Conservation (phyloP, 2,888 invertebrate species). For the Pyrrhosoma nymphula region DNA sequence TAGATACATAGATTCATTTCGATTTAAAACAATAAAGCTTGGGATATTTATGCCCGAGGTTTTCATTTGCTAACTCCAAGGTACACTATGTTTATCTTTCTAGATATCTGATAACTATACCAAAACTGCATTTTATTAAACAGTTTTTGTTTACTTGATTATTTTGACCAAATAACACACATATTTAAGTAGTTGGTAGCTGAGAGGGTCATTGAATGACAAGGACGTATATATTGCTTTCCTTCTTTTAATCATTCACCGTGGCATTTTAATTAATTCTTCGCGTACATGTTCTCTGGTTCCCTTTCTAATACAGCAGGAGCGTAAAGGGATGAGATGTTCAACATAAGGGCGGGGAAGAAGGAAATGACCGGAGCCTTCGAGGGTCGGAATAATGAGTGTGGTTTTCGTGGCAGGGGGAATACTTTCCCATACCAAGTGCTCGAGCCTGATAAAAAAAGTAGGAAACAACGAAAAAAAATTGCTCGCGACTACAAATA, state of each 20-base stretch:
- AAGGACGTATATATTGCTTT: not conserved
- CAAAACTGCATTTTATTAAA: too few species aligned
- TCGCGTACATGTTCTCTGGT: not conserved
- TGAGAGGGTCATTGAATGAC: not conserved
- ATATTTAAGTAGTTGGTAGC: not conserved
- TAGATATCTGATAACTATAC: too few species aligned
- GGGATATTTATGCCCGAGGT: too few species aligned
- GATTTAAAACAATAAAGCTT: too few species aligned
- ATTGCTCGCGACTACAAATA: slow-evolving; percentile 42
- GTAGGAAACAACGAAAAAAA: not conserved
- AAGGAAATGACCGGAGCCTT: not conserved
- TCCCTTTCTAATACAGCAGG: not conserved
- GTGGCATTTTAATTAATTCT: not conserved
- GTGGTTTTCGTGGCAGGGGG: not conserved
- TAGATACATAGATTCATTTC: too few species aligned
- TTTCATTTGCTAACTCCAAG: too few species aligned
- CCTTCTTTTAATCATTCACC: not conserved
- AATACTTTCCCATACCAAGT: slow-evolving; percentile 3
- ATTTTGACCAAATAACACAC: too few species aligned
- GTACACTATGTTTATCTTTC: too few species aligned
- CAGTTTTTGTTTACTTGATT: too few species aligned
- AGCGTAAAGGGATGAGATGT: slow-evolving; percentile 12
- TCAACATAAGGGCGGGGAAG: not conserved
- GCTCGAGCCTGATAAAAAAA: not conserved
- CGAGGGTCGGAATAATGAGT: not conserved